These are phyloP conservation scores for Drosophila setifemur DNA, from an alignment of 1,140 invertebrate genomes.

Conservation along the genomic window DNA sequence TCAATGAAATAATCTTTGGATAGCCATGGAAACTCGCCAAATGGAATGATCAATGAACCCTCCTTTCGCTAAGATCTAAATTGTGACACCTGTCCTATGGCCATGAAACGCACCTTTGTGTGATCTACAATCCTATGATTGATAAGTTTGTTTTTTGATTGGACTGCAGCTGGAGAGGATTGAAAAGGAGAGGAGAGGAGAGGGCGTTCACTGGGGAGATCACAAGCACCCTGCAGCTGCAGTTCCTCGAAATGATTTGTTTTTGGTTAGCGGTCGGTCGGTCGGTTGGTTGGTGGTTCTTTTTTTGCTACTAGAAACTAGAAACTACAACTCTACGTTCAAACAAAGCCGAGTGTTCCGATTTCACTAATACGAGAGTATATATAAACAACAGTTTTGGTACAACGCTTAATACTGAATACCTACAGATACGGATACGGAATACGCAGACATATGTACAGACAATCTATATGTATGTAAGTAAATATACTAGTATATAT, in stretches of 20 bases:
- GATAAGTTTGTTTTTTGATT: too few relatives aligned
- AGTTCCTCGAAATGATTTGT: too few relatives aligned
- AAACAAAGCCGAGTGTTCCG: conserved; percentile 12
- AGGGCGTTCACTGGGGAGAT: too few relatives aligned
- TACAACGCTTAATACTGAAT: conserved; percentile 73
- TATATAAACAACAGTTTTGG: conserved; percentile 58
- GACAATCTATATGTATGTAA: conserved; percentile 15
- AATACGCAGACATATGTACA: conserved; percentile 20
- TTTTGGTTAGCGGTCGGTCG: too few relatives aligned
- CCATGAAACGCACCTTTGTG: not conserved
- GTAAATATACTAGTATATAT: conserved; percentile 13
- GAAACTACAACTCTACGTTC: not conserved
- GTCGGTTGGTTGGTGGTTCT: too few relatives aligned
- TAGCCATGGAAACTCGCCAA: not conserved
- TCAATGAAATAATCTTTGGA: too few relatives aligned
- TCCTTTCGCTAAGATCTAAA: not conserved
- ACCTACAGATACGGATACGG: too few relatives aligned
- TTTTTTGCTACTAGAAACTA: too few relatives aligned
- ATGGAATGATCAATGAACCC: not conserved
- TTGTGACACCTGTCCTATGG: not conserved
- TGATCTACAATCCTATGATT: not conserved
- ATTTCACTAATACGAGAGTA: conserved; percentile 23
- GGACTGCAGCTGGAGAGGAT: not conserved
- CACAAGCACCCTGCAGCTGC: conserved; percentile 1
- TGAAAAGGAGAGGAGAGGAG: too few relatives aligned